Conservation (phyloP, 2,113 vertebrate genomes). For the Brachypteracias leptosomus region DNA sequence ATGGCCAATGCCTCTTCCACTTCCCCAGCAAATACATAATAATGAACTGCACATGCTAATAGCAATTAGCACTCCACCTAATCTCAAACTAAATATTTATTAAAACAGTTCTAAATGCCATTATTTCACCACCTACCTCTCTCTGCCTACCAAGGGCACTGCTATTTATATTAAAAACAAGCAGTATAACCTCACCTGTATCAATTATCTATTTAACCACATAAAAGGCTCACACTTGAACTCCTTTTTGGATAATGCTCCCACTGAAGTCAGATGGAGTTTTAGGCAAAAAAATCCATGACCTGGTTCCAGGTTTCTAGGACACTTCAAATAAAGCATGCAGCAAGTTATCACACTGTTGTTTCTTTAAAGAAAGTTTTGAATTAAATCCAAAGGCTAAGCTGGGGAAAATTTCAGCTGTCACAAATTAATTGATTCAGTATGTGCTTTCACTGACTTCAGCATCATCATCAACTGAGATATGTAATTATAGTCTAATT, state of each 20-base stretch:
- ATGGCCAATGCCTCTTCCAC: not conserved
- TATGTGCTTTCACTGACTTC: not conserved
- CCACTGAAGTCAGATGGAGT: not conserved
- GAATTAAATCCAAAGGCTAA: constrained; percentile 13
- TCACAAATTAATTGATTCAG: constrained; percentile 32
- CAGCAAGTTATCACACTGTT: not conserved
- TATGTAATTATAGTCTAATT: not conserved
- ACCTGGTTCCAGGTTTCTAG: not conserved
- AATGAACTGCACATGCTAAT: not conserved
- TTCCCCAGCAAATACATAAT: not conserved
- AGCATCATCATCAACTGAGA: not conserved
- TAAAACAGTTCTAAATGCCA: not conserved
- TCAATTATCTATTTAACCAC: constrained; percentile 53
- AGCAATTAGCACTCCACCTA: not conserved
- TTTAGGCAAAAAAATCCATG: not conserved
- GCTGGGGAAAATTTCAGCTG: not conserved
- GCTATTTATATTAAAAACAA: constrained; percentile 52
- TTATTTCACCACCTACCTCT: not conserved
- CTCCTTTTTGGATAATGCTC: not conserved
- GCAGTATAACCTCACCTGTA: constrained; percentile 8
- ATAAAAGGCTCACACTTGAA: constrained; percentile 4
- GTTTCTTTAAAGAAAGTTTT: constrained; percentile 8
- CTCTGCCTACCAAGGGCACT: not conserved
- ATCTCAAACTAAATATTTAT: not conserved
- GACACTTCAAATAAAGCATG: not conserved